A percentile compares a stretch with the other conserved stretches of the same genome.
These are phyloP conservation scores for Pocillopora verrucosa DNA, from an alignment of 64 coral and sea anemone genomes.

Conservation along the genomic window DNA sequence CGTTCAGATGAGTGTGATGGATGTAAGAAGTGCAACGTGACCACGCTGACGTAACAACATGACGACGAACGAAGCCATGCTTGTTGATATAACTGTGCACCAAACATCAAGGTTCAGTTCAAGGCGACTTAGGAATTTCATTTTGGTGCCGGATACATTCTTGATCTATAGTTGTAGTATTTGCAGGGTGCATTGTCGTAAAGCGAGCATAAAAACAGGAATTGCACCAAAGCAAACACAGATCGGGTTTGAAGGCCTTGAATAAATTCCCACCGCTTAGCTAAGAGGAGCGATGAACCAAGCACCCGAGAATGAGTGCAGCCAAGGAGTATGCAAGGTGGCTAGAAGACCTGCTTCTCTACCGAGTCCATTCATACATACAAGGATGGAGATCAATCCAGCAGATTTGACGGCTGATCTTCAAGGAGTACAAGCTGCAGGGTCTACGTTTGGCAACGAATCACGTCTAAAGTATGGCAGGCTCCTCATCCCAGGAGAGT, in stretches of 20 bases:
- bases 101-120: not conserved
- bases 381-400: not conserved
- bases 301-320: not conserved
- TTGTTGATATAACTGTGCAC: not conserved
- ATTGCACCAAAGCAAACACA: not conserved
- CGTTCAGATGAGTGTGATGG: not conserved
- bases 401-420: not conserved
- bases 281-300: not conserved
- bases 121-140: not conserved
- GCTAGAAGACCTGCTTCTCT: not conserved
- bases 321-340: not conserved
- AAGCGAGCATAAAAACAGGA: not conserved
- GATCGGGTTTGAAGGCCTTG: not conserved
- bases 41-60: not conserved
- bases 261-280: not conserved
- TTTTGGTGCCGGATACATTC: not conserved
- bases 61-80: not conserved
- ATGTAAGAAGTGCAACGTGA: not conserved
- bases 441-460: not conserved
- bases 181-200: not conserved
- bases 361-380: not conserved
- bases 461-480: not conserved
- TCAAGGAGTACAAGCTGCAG: not conserved
- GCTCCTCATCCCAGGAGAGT: not conserved
- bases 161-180: not conserved